Base-by-base conservation (phyloP, 2,888 invertebrate genomes). In the Heliconius ethilla region DNA sequence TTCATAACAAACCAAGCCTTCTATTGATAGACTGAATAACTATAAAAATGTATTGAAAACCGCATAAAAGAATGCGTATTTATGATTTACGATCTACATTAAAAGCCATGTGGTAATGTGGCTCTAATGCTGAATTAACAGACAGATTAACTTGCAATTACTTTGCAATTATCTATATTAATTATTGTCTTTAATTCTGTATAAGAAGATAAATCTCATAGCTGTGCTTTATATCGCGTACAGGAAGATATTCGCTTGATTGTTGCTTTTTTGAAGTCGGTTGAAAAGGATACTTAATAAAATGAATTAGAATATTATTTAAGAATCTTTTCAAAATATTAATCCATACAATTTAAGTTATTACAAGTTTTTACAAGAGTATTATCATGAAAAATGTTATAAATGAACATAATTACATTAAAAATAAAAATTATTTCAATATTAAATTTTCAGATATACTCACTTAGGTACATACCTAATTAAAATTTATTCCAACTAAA, bases 61-160 rank as follows among this genome's bases (percentile, higher is more conserved):
- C 63, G 37, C 59, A 63, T 40, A 37, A 63, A 62, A 73, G 77
- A 77, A 77, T 77, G 77, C 67, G 40, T 55, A 40, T 4, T 67
- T 77, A 73, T 77, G 73, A 77, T 77, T 77, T 77, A 77, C 73
- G 77, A 73, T 65, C 55, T 37, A 73, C 55, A 77, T 55, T 40
- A 37, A 70, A 22, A 27, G 66, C 40, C 51, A 73, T 77, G 77
- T 77, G 27, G 59, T 77, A 72, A 73, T 73, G 55, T 18, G 18
- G n/a, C 25, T n/a, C 27, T 70, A 70, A 70, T 51, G 29, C 18
- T 51, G 45, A 29, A 59, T 33, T 72, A 77, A 65, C 51, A 45
- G 25, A 27, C 29, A 22, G 55, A 25, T 55, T 63, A 65, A 55
- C 27, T 70, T 70, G 51, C 29, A 51, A 70, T 70, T 70, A 70